These are phyloP conservation scores for Plebejus melissa DNA, from an alignment of 2,888 invertebrate genomes.

Conservation along the genomic window DNA sequence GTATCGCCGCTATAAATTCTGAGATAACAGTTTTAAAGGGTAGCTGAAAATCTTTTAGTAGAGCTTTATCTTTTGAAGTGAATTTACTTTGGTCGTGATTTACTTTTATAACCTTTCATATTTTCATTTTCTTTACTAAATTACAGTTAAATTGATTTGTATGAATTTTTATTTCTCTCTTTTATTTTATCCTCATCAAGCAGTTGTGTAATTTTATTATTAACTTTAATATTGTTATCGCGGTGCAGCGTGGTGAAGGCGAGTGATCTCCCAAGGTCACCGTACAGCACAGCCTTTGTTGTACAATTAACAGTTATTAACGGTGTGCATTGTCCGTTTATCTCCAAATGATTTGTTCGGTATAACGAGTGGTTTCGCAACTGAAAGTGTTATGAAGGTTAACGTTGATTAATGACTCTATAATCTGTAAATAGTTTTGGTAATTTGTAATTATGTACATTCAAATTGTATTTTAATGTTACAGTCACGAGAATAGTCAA, in stretches of 20 bases:
- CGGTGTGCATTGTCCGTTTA: slow-evolving; percentile 31
- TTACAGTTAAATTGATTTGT: too few relatives aligned
- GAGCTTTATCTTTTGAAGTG: neutral
- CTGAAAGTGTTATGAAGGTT: slow-evolving; percentile 16
- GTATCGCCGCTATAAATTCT: neutral
- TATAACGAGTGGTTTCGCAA: slow-evolving; percentile 15
- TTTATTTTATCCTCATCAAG: neutral
- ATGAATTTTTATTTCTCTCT: too few relatives aligned
- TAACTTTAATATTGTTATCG: neutral
- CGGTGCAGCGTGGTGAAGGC: slow-evolving; percentile 18
- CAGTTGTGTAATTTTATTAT: neutral
- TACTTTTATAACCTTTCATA: neutral
- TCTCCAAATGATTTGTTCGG: slow-evolving; percentile 20
- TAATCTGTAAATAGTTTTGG: slow-evolving; percentile 22
- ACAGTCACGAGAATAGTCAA: neutral
- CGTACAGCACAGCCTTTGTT: slow-evolving; percentile 48
- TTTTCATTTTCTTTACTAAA: neutral
- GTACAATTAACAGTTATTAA: slow-evolving; percentile 45
- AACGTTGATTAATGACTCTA: slow-evolving; percentile 2
- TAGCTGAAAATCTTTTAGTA: slow-evolving; percentile 6
- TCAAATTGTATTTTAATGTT: neutral
- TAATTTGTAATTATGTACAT: slow-evolving; percentile 2
- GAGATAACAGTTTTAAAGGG: slow-evolving; percentile 1
- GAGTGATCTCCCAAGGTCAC: slow-evolving; percentile 46
- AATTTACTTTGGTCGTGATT: neutral